These are phyloP conservation scores for Drosophila subobscura DNA, from an alignment of 1,140 invertebrate genomes.

Conservation along the genomic window DNA sequence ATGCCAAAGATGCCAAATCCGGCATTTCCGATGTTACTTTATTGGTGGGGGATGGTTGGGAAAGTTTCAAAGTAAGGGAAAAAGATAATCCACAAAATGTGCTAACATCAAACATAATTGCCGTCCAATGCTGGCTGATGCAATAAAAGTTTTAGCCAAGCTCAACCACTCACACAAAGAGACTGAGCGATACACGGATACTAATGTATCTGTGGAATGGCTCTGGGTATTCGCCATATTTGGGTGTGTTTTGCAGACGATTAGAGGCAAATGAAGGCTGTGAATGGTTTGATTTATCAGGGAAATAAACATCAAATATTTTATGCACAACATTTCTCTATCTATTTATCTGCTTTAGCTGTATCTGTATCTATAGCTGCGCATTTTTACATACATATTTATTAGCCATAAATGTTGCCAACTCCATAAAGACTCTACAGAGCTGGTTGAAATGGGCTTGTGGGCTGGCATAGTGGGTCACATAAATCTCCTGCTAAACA, in stretches of 20 bases:
- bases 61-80: neutral
- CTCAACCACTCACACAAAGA: constrained; percentile 19
- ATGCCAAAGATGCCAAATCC: neutral
- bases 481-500: constrained; percentile 45
- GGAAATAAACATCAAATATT: constrained; percentile 35
- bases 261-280: constrained; percentile 27
- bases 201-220: no score
- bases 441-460: no score
- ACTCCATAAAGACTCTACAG: constrained; percentile 25
- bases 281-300: constrained; percentile 29
- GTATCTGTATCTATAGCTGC: no score
- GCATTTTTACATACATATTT: constrained; percentile 23
- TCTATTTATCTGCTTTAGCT: no score
- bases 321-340: neutral
- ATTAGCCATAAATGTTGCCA: constrained; percentile 48
- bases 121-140: constrained; percentile 18
- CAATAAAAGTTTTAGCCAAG: constrained; percentile 26
- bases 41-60: neutral
- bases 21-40: neutral
- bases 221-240: constrained; percentile 29
- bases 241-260: constrained; percentile 14
- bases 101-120: constrained; percentile 46
- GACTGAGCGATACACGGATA: constrained; percentile 5
- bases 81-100: constrained; percentile 41
- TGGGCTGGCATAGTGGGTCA: constrained; percentile 9